Conservation (phyloP, 2,888 invertebrate genomes). For the Pecten maximus region DNA sequence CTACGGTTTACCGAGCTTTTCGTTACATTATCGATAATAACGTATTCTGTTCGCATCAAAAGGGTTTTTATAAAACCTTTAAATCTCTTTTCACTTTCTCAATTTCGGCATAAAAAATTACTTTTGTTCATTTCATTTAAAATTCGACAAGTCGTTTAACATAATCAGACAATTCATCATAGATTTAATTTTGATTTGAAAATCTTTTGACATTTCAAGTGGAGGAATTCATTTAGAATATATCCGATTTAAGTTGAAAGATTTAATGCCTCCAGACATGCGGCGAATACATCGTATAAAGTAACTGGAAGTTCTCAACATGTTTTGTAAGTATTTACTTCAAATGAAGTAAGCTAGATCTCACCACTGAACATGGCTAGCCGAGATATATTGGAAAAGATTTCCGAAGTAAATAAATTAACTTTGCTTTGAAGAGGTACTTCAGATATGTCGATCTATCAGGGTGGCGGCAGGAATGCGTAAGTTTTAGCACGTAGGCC, state of each 20-base stretch:
- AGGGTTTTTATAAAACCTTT: neutral
- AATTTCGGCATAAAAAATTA: neutral
- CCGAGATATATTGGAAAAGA: neutral
- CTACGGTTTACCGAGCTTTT: neutral
- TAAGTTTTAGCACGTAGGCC: neutral
- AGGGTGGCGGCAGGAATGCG: neutral
- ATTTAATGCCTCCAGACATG: neutral
- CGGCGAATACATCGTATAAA: neutral
- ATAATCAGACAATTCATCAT: slow-evolving; percentile 33
- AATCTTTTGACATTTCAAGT: slow-evolving; percentile 16
- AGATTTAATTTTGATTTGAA: neutral
- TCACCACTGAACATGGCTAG: neutral
- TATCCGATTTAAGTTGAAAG: neutral
- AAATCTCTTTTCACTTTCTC: neutral
- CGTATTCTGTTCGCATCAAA: neutral
- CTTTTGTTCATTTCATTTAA: neutral
- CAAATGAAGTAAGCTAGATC: neutral
- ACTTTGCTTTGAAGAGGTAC: neutral
- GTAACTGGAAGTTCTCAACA: neutral
- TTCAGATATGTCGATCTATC: neutral
- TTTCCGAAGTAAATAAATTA: neutral
- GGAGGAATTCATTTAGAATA: neutral
- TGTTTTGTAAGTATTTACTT: neutral
- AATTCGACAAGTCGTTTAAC: neutral
- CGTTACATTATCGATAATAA: neutral